Evolutionary conservation across 2,113 vertebrate species (phyloP).

Genomic region (Trachemys scripta): DNA sequence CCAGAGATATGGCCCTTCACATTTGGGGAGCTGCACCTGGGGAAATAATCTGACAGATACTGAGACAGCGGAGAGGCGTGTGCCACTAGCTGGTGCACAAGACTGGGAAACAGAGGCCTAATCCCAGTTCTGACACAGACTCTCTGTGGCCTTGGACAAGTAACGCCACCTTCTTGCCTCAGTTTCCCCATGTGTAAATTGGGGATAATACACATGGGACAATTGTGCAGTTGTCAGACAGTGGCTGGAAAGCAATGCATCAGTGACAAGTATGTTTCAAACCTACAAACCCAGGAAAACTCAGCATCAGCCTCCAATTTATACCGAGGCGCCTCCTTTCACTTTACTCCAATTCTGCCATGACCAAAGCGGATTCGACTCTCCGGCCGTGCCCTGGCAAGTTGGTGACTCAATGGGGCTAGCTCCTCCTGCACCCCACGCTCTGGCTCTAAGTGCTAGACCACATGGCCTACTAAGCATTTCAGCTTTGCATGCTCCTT

Average conservation of each 20-base stretch:
- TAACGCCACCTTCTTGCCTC: not conserved
- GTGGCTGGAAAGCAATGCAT: not conserved
- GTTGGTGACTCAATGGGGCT: not conserved
- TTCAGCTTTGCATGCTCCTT: not conserved
- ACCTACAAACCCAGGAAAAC: not conserved
- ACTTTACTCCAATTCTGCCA: not conserved
- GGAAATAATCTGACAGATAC: not conserved
- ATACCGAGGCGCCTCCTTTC: accelerated
- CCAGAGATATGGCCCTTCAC: accelerated
- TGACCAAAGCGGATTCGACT: accelerated
- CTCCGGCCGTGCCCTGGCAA: not conserved
- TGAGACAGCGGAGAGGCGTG: not conserved
- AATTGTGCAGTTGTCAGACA: not conserved
- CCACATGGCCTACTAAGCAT: not conserved
- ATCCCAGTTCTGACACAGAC: not conserved
- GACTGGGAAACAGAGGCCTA: accelerated
- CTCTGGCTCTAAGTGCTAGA: not conserved
- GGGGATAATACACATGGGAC: not conserved
- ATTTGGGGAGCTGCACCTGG: not conserved
- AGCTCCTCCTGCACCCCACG: not conserved
- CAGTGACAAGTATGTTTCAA: not conserved
- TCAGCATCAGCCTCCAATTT: not conserved
- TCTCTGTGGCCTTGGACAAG: not conserved
- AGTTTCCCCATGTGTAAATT: not conserved
- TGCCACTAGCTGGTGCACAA: not conserved